Base-by-base conservation (phyloP, 2,888 invertebrate species). In the Aleiodes alternator region DNA sequence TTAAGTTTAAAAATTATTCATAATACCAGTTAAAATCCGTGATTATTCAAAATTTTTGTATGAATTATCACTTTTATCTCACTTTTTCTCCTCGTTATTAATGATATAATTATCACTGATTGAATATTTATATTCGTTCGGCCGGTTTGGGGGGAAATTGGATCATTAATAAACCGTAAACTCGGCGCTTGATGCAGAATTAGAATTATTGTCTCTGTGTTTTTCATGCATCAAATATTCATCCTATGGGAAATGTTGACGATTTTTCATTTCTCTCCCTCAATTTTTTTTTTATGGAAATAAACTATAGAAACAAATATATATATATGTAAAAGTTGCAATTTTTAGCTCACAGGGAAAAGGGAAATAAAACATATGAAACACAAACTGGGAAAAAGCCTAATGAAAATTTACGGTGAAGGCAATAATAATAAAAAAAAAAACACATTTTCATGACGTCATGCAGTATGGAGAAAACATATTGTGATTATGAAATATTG, bases 401-500 rank as follows among this genome's bases (percentile, higher is more conserved):
- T 73, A 69, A 73, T 73, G 55, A 69, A 51, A 73, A 69, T 73
- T 73, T 57, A 68, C 68, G 56, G 57, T 66, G 29, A 43, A 43
- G 43, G n/a, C 8, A 23, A 66, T 14, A 31, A 38, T n/a, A n/a
- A n/a, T n/a, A 56, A 50, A 68, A 12, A 48, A 56, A 55, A 66
- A 55, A 38, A 56, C 7, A 55, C 23, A 31, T 50, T 14, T 14
- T 55, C 56, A 73, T 73, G 73, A 68, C 68, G 34, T 61, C 56
- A 43, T 29, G 43, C 48, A 38, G 16, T 56, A 16, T 38, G 16
- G 68, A 55, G 43, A 48, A 23, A 51, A 23, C 68, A 68, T 23
- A 66, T 34, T 61, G 69, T 74, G 74, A 74, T 69, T 69, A 74
- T 74, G 74, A 74, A 74, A 74, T 69, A 74, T 74, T 50, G 69